Conservation (phyloP, 2,797 vertebrate species). For the Pangasius djambal region DNA sequence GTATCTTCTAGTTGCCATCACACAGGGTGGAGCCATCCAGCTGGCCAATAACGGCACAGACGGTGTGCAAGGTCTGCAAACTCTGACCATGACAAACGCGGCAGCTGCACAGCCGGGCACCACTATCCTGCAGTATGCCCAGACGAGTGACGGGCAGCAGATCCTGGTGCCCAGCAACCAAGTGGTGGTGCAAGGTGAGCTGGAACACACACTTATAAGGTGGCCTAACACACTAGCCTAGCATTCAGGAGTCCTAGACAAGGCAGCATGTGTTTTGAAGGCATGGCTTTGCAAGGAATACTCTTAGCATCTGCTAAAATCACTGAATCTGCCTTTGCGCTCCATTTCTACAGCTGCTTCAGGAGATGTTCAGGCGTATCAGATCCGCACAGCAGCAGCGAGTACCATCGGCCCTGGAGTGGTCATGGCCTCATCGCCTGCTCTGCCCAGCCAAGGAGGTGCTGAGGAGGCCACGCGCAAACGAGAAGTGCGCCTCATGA, state of each 20-base stretch:
- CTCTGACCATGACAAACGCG: constrained; percentile 94
- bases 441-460: constrained; percentile 83
- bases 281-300: not conserved
- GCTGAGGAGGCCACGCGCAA: constrained; percentile 95
- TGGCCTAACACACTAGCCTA: not conserved
- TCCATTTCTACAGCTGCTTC: constrained; percentile 82
- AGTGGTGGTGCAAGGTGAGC: constrained; percentile 97
- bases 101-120: constrained; percentile 86
- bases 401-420: constrained; percentile 92
- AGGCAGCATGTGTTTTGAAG: not conserved
- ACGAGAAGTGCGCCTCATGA: constrained; percentile 97
- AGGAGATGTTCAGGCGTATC: constrained; percentile 97
- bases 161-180: constrained; percentile 99
- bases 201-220: not conserved
- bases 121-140: constrained; percentile 97
- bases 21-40: constrained; percentile 97
- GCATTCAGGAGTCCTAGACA: not conserved
- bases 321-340: not conserved
- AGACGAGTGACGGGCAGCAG: constrained; percentile 97
- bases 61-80: constrained; percentile 94
- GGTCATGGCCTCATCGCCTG: constrained; percentile 95
- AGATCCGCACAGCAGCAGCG: constrained; percentile 93
- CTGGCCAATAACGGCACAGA: constrained; percentile 98
- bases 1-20: constrained; percentile 88
- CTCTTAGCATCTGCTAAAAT: not conserved